Evolutionary conservation across 2,797 vertebrate species (phyloP), one percentile per base, ranked within the genome.

Genomic region (Simalia tracyae): DNA sequence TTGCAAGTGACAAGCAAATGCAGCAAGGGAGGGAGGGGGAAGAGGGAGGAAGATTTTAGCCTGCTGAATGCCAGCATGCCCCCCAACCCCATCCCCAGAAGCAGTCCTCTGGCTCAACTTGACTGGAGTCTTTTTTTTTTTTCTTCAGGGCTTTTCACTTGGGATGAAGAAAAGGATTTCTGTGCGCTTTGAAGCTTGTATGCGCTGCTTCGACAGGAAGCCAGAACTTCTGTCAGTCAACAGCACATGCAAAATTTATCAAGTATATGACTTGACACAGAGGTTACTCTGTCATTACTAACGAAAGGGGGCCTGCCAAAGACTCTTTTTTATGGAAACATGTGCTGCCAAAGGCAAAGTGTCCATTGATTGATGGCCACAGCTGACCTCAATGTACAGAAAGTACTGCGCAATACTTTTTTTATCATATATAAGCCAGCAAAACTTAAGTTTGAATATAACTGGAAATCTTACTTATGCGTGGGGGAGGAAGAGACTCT

Each of bases 231-330:
- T 97, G 97, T 97, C 97, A 97, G 95, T 97, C 97, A 97, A 96
- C 93, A 97, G 96, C 95, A 97, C 96, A 96, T 96, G 95, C 94
- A 97, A 97, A 97, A 97, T 97, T 97, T 97, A 97, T 97, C 96
- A 97, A 97, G 91, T 97, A 88, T 97, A 96, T 97, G 97, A 95
- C 94, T 97, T 97, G 96, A 97, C 97, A 93, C 94, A 97, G 96
- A 97, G 96, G 96, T 97, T 97, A 94, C 91, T 96, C 96, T 97
- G 96, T 97, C 97, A 97, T 97, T 97, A 96, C 94, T 94, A 94
- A 93, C 96, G 96, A 96, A 96, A 94, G 93, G 93, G 93, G 64
- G 93, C 94, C 91, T 97, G 96, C 96, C 97, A 97, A 95, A 92
- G 90, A 95, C 93, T 56, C 60, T 60, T 92, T 93, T 96, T 97